Evolutionary conservation across 1,140 invertebrate genomes (phyloP).

Genomic region (Helicoverpa zea): DNA sequence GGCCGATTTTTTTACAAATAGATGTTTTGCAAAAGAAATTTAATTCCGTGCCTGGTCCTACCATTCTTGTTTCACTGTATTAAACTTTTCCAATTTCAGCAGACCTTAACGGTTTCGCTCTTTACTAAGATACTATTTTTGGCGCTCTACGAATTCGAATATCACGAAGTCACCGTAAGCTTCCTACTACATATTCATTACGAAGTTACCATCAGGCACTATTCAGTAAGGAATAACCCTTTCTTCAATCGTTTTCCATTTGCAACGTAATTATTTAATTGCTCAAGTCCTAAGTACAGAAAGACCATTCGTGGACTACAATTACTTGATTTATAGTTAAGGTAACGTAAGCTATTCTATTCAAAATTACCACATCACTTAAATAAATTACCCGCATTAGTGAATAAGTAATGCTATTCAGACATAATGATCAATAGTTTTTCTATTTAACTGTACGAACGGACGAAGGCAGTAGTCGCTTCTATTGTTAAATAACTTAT

Average conservation of each 20-base stretch:
- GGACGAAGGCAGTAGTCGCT: not conserved
- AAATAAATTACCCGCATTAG: constrained; percentile 28
- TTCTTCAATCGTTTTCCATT: not conserved
- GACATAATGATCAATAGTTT: constrained; percentile 26
- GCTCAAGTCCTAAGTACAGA: not conserved
- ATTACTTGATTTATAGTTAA: constrained; percentile 12
- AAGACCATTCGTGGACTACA: constrained; percentile 1
- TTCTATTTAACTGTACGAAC: constrained; percentile 7
- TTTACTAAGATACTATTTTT: no score
- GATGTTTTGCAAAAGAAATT: no score
- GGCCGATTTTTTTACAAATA: no score
- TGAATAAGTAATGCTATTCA: constrained; percentile 34
- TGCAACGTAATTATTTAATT: not conserved
- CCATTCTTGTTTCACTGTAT: no score
- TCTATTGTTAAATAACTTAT: not conserved
- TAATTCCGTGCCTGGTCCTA: no score
- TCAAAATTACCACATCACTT: constrained; percentile 19
- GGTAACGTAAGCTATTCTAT: constrained; percentile 9
- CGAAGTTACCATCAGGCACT: no score
- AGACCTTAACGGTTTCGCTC: no score
- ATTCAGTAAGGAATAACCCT: not conserved
- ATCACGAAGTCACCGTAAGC: not conserved
- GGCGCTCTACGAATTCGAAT: no score
- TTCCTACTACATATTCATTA: no score
- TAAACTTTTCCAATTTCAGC: no score